phyloP scores from a whole-genome alignment of 2,797 vertebrate genomes.

The Gadopsis bispinosus region DNA sequence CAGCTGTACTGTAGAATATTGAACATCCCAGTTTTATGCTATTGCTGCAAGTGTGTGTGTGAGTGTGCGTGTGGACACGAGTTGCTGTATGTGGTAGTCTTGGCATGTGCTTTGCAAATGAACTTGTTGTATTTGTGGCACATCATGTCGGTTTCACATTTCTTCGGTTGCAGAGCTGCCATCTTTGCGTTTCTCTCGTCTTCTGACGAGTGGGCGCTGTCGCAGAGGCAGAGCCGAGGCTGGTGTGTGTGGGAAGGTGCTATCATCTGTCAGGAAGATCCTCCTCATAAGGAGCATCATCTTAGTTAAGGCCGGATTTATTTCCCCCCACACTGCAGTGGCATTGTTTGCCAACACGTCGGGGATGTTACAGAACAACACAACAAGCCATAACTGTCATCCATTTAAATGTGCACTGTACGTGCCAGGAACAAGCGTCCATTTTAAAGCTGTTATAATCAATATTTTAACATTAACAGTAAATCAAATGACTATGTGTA shows the following conservation, averaged over 20 bases:
- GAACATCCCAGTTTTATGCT: not conserved
- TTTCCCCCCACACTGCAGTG: not conserved
- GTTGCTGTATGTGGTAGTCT: not conserved
- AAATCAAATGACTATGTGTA: not conserved
- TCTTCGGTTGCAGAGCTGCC: constrained; percentile 15
- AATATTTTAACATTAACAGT: constrained; percentile 9
- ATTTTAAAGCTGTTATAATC: not conserved
- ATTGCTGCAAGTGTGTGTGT: not conserved
- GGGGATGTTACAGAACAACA: not conserved
- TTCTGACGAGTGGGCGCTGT: not conserved
- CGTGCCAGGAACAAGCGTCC: not conserved
- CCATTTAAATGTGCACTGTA: not conserved
- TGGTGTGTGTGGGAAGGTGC: constrained; percentile 31
- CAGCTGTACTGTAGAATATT: not conserved
- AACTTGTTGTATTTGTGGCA: constrained; percentile 8
- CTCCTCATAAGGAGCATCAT: constrained; percentile 4
- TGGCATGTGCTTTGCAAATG: not conserved
- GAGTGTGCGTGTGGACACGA: not conserved
- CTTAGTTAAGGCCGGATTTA: not conserved
- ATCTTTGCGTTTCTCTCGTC: not conserved
- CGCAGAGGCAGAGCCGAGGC: not conserved
- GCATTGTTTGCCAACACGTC: not conserved
- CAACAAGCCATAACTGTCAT: not conserved
- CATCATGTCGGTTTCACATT: constrained; percentile 6
- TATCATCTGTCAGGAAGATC: constrained; percentile 20